Base-by-base conservation (phyloP, 1,140 invertebrate genomes). In the Calliphora vicina region DNA sequence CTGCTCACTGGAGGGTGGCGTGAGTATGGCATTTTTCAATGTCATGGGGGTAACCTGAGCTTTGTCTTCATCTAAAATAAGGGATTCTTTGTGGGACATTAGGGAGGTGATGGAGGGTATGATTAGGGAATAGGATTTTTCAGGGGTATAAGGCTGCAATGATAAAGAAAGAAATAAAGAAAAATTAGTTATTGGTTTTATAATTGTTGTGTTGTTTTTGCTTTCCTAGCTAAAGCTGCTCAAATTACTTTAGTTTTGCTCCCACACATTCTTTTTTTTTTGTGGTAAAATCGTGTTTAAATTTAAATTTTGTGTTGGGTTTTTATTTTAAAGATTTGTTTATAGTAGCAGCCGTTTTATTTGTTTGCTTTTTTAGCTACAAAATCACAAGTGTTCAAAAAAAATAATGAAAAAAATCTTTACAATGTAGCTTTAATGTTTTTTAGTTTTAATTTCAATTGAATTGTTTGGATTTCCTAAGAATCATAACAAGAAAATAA, bases 1-100 rank as follows among this genome's bases (percentile, higher is more conserved):
- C 83, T 89, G 88, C 74, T 89, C 88, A 81, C 87, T 89, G 27
- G 88, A 88, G 1, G 88, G 88, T 29, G 88, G 88, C 27, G 88
- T 89, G 20, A 89, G 81, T 25, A 89, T 74, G 1, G 88, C 84
- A 72, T 84, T 87, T 27, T 86, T 85, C 8, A 85, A 73, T 10
- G 78, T 84, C 61, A 86, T 83, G 1, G 88, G 88, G 50, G 88
- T 89, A 72, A 82, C 45, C 73, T 61, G 76, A 78, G 85, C 84
- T 29, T 84, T 82, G 67, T 80, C n/a, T n/a, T n/a, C 25, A 26
- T 82, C 83, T 45, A 9, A 15, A 20, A 67, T 67, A 23, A 10
- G 20, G 61, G n/a, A 23, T 5, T 20, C 23, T 67, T 67, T 67
- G 25, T 23, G 20, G 61, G 61, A 6, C 15, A n/a, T 15, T 10